phyloP scores from a whole-genome alignment of 2,888 invertebrate species.

The Caenorhabditis sp. region DNA sequence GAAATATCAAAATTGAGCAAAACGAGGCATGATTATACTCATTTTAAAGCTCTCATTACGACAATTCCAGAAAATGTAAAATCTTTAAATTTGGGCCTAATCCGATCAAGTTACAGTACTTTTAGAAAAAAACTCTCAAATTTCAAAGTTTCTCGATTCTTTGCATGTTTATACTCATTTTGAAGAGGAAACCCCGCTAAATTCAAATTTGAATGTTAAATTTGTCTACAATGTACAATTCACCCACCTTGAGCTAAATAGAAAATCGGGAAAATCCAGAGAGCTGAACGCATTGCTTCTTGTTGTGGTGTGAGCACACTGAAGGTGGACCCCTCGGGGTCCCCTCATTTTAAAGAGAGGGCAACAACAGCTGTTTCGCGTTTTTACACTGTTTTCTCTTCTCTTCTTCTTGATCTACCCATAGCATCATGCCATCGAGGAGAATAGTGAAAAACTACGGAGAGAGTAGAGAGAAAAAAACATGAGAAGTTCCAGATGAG shows the following conservation, averaged over 20 bases:
- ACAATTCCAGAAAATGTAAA: not conserved
- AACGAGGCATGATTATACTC: not conserved
- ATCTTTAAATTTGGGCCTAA: too few species aligned
- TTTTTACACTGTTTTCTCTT: slow-evolving; percentile 9
- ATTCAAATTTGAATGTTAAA: too few species aligned
- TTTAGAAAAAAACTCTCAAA: too few species aligned
- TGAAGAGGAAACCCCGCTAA: too few species aligned
- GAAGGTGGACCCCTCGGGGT: not conserved
- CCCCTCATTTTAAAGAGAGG: slow-evolving; percentile 18
- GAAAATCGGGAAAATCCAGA: slow-evolving; percentile 37
- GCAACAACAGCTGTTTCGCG: slow-evolving; percentile 12
- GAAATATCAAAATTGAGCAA: not conserved
- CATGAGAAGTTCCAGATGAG: slow-evolving; percentile 9
- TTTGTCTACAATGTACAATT: not conserved
- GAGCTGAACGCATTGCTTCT: slow-evolving; percentile 33
- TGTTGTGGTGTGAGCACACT: too few species aligned
- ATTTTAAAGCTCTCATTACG: not conserved
- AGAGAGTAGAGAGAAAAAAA: not conserved
- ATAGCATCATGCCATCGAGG: slow-evolving; percentile 7
- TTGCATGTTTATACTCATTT: too few species aligned
- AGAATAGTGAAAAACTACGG: not conserved
- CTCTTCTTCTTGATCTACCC: not conserved
- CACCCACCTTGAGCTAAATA: slow-evolving; percentile 37
- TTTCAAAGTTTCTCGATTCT: too few species aligned
- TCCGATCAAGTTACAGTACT: too few species aligned